Conservation (phyloP, 2,888 invertebrate genomes). For the Euproctis similis region DNA sequence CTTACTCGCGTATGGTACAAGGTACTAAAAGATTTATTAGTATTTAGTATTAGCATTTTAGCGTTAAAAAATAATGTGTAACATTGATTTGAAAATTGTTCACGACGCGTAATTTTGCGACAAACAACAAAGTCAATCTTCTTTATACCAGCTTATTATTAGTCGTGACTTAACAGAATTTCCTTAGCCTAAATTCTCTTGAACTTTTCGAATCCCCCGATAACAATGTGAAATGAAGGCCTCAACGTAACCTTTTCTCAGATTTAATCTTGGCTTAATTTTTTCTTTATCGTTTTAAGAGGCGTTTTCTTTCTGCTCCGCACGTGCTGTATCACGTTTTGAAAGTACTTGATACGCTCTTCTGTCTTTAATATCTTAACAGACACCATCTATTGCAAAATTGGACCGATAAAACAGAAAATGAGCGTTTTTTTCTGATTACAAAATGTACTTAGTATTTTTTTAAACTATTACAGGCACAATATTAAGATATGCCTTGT, state of each 20-base stretch:
- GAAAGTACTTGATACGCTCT: slow-evolving; percentile 31
- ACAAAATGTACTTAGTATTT: slow-evolving; percentile 15
- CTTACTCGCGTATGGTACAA: too few species aligned
- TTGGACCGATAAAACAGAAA: slow-evolving; percentile 31
- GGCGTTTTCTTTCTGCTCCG: slow-evolving; percentile 18
- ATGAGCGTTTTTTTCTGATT: slow-evolving; percentile 25
- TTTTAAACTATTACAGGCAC: slow-evolving; percentile 22
- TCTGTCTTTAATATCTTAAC: slow-evolving; percentile 41
- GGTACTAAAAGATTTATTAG: too few species aligned
- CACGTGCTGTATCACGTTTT: slow-evolving; percentile 35
- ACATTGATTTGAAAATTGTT: too few species aligned
- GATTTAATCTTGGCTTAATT: slow-evolving; percentile 36
- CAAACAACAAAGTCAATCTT: too few species aligned
- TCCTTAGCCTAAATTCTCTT: slow-evolving; percentile 22
- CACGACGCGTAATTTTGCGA: slow-evolving; percentile 5
- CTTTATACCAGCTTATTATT: slow-evolving; percentile 16
- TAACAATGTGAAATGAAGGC: slow-evolving; percentile 31
- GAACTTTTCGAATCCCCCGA: slow-evolving; percentile 26
- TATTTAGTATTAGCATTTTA: too few species aligned
- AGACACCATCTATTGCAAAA: slow-evolving; percentile 31
- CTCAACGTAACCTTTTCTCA: slow-evolving; percentile 22
- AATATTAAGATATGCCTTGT: slow-evolving; percentile 10
- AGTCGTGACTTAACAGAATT: slow-evolving; percentile 16
- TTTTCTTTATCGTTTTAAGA: slow-evolving; percentile 24
- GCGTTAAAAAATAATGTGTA: too few species aligned